Conservation (phyloP, 1,140 invertebrate species). For the Homarus americanus region DNA sequence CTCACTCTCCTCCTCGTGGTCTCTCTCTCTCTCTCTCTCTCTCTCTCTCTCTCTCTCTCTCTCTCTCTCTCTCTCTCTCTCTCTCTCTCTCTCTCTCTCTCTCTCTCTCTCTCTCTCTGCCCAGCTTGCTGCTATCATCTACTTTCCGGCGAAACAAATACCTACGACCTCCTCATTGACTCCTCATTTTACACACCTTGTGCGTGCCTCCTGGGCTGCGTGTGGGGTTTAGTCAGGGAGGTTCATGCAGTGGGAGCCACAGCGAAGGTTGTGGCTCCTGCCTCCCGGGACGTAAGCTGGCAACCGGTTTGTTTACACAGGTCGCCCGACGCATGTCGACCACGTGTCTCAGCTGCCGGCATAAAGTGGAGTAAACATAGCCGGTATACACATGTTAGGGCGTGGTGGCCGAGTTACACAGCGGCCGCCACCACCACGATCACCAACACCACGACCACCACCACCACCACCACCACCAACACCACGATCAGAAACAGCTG, state of each 20-base stretch:
- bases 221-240: not conserved
- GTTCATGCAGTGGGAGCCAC: not conserved
- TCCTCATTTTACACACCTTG: too few species aligned
- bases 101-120: not conserved
- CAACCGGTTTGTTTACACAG: not conserved
- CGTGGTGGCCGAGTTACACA: too few species aligned
- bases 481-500: not conserved
- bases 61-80: conserved; percentile 32
- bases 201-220: too few species aligned
- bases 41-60: conserved; percentile 17
- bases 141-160: too few species aligned
- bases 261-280: too few species aligned
- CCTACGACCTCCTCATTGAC: too few species aligned
- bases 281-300: not conserved
- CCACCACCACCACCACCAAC: not conserved
- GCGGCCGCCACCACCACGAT: too few species aligned
- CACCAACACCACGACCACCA: not conserved
- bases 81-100: not conserved
- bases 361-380: not conserved
- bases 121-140: too few species aligned
- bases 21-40: not conserved
- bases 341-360: not conserved
- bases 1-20: not conserved
- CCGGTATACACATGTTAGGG: not conserved
- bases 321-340: not conserved